Evolutionary conservation across 2,888 invertebrate genomes (phyloP).

Genomic region (Drosophila maculinotata): DNA sequence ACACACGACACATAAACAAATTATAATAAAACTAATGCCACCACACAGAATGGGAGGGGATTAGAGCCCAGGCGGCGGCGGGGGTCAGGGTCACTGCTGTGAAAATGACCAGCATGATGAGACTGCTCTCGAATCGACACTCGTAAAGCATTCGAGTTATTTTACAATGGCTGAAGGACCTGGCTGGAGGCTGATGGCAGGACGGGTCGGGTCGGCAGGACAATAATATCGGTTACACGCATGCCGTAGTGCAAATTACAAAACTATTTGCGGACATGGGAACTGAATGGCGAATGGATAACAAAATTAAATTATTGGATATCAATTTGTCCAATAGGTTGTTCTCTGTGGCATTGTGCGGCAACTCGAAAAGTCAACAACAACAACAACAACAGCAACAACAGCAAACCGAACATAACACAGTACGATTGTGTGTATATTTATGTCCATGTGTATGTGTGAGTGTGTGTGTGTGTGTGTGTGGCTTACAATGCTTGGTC

Average conservation of each 20-base stretch:
- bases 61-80: conserved; percentile 14
- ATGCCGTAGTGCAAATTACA: conserved; percentile 75
- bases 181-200: not conserved
- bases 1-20: conserved; percentile 68
- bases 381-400: conserved; percentile 58
- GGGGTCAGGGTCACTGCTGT: conserved; percentile 17
- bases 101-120: conserved; percentile 62
- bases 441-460: conserved; percentile 4
- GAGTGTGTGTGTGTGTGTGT: conserved; percentile 32
- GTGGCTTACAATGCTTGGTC: conserved; percentile 58
- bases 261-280: conserved; percentile 74
- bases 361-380: conserved; percentile 77
- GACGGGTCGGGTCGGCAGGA: no score
- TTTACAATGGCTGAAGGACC: conserved; percentile 69
- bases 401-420: conserved; percentile 23
- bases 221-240: conserved; percentile 81
- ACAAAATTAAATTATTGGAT: conserved; percentile 81
- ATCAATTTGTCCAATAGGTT: conserved; percentile 72
- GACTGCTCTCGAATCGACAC: conserved; percentile 19
- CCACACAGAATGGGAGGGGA: conserved; percentile 22
- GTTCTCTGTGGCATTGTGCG: conserved; percentile 62
- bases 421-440: conserved; percentile 25
- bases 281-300: conserved; percentile 67
- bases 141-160: conserved; percentile 52
- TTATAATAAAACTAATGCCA: conserved; percentile 76